Percentiles rank a stretch among this genome's conserved stretches.
phyloP scores from a whole-genome alignment of 2,113 vertebrate species.

The Gorsachius goisagi region DNA sequence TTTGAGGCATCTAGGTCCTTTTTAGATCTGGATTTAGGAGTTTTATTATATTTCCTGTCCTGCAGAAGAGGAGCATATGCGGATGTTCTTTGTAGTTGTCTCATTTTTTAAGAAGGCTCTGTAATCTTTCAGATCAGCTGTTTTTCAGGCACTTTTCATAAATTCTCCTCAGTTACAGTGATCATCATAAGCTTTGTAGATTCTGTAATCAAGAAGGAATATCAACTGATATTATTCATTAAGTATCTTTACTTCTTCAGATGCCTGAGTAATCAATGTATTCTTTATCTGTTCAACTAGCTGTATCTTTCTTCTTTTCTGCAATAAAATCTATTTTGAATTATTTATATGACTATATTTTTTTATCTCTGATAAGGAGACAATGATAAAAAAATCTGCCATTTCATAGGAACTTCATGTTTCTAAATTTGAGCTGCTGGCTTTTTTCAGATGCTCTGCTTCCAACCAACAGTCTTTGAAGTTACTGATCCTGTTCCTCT shows the following conservation, averaged over 20 bases:
- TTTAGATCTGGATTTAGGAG: neutral
- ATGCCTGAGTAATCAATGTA: neutral
- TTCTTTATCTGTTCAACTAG: neutral
- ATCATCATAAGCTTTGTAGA: neutral
- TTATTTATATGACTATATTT: neutral
- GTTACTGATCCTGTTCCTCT: neutral
- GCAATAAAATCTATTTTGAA: neutral
- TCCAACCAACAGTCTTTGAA: neutral
- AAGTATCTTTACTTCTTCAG: neutral
- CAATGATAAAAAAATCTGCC: neutral
- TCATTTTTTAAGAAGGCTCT: neutral
- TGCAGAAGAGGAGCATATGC: neutral
- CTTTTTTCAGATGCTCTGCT: neutral
- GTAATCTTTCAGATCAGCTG: neutral
- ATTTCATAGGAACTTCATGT: neutral
- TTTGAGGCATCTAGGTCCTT: neutral
- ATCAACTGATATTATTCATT: neutral
- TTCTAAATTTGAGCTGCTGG: neutral
- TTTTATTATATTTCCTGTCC: neutral
- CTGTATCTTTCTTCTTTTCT: neutral
- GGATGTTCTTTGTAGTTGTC: neutral
- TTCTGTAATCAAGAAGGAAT: neutral
- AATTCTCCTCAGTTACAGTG: neutral
- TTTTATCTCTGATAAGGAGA: neutral
- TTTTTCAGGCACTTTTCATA: neutral